phyloP scores from a whole-genome alignment of 2,888 invertebrate genomes.

The Tipula vernalis region DNA sequence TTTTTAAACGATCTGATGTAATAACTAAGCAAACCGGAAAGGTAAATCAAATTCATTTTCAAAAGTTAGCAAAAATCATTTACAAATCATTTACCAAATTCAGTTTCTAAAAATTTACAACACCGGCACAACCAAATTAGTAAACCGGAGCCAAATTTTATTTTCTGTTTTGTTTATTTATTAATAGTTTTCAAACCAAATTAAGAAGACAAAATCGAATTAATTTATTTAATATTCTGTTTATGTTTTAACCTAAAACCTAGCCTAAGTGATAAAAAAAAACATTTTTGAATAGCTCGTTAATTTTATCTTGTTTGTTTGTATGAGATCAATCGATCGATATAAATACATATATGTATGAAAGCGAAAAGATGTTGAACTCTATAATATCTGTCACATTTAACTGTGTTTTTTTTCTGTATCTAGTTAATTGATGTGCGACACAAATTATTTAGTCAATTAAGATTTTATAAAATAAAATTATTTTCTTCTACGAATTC shows the following conservation, averaged over 20 bases:
- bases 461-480: background rate
- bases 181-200: too few relatives aligned
- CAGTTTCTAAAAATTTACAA: background rate
- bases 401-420: background rate
- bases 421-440: background rate
- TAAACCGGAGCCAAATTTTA: background rate
- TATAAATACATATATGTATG: too few relatives aligned
- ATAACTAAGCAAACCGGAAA: background rate
- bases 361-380: too few relatives aligned
- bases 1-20: background rate
- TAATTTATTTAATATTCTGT: too few relatives aligned
- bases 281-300: too few relatives aligned
- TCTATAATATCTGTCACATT: too few relatives aligned
- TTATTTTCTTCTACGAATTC: background rate
- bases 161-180: too few relatives aligned
- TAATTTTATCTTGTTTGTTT: too few relatives aligned
- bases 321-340: too few relatives aligned
- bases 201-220: too few relatives aligned
- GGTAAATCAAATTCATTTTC: background rate
- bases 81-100: background rate
- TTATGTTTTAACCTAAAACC: too few relatives aligned
- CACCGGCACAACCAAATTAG: background rate
- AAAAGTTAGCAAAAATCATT: background rate
- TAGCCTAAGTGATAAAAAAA: too few relatives aligned
- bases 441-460: background rate